Conservation (phyloP, 2,797 vertebrate genomes). For the Falco berigora region DNA sequence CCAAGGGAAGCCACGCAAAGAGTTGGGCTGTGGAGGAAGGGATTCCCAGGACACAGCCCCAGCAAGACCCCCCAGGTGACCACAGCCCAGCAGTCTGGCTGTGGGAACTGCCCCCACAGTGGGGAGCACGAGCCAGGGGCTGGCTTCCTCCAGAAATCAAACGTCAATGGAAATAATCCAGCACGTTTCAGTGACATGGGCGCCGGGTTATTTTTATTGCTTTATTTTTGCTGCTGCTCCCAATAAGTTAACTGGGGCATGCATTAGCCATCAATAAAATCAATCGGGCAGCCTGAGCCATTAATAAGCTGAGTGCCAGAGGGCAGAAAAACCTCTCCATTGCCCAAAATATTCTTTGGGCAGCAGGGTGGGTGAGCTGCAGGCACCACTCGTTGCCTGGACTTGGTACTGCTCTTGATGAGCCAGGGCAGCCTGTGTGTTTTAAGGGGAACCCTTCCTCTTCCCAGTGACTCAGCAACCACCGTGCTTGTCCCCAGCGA, state of each 20-base stretch:
- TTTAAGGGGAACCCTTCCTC: not conserved
- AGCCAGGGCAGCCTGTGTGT: not conserved
- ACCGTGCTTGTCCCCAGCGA: fast-evolving
- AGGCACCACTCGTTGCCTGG: not conserved
- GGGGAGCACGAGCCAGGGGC: fast-evolving
- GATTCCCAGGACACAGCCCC: fast-evolving
- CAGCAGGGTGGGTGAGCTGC: not conserved
- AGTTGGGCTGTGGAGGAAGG: not conserved
- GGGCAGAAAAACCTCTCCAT: constrained; percentile 13
- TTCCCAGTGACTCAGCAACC: not conserved
- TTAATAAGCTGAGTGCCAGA: not conserved
- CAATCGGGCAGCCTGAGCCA: not conserved
- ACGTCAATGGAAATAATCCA: not conserved
- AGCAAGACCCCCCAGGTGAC: not conserved
- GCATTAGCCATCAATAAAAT: not conserved
- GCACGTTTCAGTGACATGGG: not conserved
- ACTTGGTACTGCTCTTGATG: not conserved
- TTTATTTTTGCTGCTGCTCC: constrained; percentile 1
- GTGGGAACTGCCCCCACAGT: not conserved
- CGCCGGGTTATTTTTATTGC: not conserved
- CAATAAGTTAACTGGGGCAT: constrained; percentile 43
- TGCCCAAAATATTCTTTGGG: not conserved
- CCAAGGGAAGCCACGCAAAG: not conserved
- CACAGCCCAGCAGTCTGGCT: not conserved
- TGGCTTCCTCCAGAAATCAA: not conserved